phyloP scores from a whole-genome alignment of 2,888 invertebrate species.

The Mantis religiosa region DNA sequence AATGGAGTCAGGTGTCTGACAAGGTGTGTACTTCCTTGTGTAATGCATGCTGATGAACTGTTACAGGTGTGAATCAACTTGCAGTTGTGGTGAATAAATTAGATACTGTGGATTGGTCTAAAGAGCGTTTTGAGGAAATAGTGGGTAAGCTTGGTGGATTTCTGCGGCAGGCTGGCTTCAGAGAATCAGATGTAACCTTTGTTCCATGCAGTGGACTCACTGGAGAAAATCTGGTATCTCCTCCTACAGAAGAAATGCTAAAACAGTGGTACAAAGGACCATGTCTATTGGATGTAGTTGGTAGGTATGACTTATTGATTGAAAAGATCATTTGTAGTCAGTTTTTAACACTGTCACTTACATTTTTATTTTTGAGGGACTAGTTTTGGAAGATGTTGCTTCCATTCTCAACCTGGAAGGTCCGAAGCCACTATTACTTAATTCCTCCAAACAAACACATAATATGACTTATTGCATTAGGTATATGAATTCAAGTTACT shows the following conservation, averaged over 20 bases:
- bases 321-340: no score
- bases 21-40: no score
- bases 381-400: no score
- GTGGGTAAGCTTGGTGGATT: conserved; percentile 73
- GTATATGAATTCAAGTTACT: no score
- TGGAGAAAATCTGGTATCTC: conserved; percentile 82
- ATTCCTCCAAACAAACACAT: no score
- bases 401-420: no score
- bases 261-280: conserved; percentile 74
- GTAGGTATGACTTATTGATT: conserved; percentile 45
- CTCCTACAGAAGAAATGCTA: conserved; percentile 60
- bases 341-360: no score
- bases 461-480: neutral
- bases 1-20: no score
- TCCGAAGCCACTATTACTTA: no score
- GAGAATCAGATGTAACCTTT: conserved; percentile 79
- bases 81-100: conserved; percentile 96
- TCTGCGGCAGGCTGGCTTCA: conserved; percentile 87
- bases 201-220: conserved; percentile 96
- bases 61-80: conserved; percentile 82
- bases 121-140: conserved; percentile 87
- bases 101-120: conserved; percentile 92
- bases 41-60: neutral
- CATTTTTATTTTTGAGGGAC: no score
- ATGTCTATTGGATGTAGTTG: conserved; percentile 79